phyloP scores from a whole-genome alignment of 2,113 vertebrate genomes.

The Rhadina sibilatrix region DNA sequence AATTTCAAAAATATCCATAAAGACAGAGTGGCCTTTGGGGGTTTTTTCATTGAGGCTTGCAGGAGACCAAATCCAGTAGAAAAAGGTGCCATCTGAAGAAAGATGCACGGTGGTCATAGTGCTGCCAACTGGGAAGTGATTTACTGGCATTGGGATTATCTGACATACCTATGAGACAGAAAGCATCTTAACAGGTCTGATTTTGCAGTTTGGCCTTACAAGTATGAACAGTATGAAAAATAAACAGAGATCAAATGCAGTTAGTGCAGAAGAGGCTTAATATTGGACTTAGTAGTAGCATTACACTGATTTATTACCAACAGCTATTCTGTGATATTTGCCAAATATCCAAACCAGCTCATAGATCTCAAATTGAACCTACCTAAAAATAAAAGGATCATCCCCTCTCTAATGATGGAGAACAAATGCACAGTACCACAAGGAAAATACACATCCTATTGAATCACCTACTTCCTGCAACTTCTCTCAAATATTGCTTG shows the following conservation, averaged over 20 bases:
- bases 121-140: slow-evolving; percentile 93
- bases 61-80: slow-evolving; percentile 99
- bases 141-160: slow-evolving; percentile 89
- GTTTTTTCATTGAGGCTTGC: slow-evolving; percentile 97
- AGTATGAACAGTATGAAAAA: neutral
- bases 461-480: neutral
- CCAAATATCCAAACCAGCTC: neutral
- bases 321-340: neutral
- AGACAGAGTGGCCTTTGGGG: slow-evolving; percentile 96
- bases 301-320: neutral
- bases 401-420: neutral
- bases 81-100: slow-evolving; percentile 94
- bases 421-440: neutral
- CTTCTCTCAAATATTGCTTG: neutral
- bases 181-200: neutral
- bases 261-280: neutral
- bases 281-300: neutral
- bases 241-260: neutral
- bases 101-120: slow-evolving; percentile 95
- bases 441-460: neutral
- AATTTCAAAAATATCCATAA: slow-evolving; percentile 96
- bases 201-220: neutral
- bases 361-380: neutral
- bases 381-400: neutral
- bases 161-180: slow-evolving; percentile 83